Evolutionary conservation across 2,797 vertebrate species (phyloP), one percentile per base, ranked within the genome.

Genomic region (Anomalospiza imberbis): DNA sequence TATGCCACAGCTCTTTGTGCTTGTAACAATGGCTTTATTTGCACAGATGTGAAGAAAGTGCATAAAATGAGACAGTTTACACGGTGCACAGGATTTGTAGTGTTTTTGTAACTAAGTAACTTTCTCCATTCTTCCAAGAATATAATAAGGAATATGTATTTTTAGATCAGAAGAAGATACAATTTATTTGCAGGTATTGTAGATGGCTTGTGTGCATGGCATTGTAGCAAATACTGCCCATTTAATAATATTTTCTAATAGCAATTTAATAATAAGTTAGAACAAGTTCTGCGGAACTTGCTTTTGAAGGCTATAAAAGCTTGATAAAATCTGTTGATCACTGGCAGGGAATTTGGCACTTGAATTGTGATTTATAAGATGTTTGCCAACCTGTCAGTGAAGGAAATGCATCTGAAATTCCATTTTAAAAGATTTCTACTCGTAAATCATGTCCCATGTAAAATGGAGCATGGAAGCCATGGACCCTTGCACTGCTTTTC

Each of bases 221-320:
- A 60, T 82, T 68, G 26, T 66, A 65, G 61, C 50, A 84, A 63
- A 72, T 71, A 75, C 40, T 88, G 44, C 75, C 89, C 20, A 10
- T 88, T 95, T 88, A 95, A 44, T 92, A 36, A 16, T 14, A 63
- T 77, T 90, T 95, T 95, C 73, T 66, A 88, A 90, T 73, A 58
- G 38, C 38, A 80, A 80, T 47, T 88, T 94, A 93, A 74, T 89
- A 95, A 92, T 88, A 84, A 94, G 94, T 90, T 84, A 90, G 90
- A 94, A 80, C 47, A 88, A 63, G 71, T 61, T 85, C 26, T 63
- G 32, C 94, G 63, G 50, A 95, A 50, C 53, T 89, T 85, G 68
- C 22, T 75, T 92, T 74, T 58, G 48, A 71, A 91, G 28, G 26
- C n/a, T 70, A 32, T 66, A 57, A 68, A 95, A 95, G 58, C 76